Conservation (phyloP, 2,113 vertebrate genomes). For the Ia io region DNA sequence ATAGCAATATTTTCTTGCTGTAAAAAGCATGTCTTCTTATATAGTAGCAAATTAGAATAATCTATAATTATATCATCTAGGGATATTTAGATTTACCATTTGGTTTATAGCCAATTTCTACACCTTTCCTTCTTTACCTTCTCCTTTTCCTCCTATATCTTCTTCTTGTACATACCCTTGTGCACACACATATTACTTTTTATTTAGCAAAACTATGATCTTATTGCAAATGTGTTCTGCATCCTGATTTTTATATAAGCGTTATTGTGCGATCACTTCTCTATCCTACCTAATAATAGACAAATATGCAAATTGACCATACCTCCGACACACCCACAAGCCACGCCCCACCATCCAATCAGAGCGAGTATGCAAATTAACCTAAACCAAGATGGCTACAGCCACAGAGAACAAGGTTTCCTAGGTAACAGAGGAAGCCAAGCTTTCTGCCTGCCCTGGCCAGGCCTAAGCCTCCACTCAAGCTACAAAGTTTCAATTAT, state of each 20-base stretch:
- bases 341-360: no score
- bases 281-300: no score
- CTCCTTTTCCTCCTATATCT: neutral
- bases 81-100: neutral
- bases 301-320: no score
- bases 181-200: neutral
- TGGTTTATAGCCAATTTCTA: neutral
- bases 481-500: no score
- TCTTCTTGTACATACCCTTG: neutral
- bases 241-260: neutral
- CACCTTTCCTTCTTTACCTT: neutral
- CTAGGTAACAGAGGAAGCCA: no score
- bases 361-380: no score
- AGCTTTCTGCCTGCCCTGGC: no score
- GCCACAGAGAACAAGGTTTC: no score
- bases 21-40: neutral
- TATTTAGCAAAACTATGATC: neutral
- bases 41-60: neutral
- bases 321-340: no score
- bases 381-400: no score
- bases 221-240: neutral
- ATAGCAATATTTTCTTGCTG: neutral
- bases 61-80: neutral
- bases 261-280: neutral
- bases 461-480: no score